Conservation (phyloP, 2,113 vertebrate genomes). For the Tachycineta bicolor region DNA sequence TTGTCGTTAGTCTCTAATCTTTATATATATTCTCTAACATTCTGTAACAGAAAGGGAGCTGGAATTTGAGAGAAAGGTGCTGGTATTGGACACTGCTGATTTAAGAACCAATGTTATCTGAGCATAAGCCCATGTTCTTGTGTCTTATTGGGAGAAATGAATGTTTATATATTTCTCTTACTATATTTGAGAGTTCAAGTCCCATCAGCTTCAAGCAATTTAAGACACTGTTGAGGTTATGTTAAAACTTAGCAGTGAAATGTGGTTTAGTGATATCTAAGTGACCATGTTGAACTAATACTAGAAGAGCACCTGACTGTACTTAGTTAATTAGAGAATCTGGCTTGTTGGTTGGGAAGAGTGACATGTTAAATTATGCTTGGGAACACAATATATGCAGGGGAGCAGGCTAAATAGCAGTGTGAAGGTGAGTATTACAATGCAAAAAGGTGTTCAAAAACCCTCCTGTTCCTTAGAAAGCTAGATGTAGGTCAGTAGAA, state of each 20-base stretch:
- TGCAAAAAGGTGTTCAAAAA: neutral
- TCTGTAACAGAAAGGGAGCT: neutral
- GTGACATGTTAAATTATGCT: neutral
- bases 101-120: neutral
- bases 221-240: neutral
- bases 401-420: neutral
- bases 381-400: neutral
- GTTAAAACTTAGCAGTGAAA: neutral
- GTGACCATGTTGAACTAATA: neutral
- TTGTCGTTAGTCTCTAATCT: neutral
- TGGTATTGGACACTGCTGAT: neutral
- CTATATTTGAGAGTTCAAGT: neutral
- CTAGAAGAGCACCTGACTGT: neutral
- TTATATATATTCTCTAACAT: neutral
- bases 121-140: neutral
- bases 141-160: neutral
- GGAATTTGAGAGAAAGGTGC: neutral
- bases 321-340: neutral
- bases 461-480: neutral
- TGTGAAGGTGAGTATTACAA: neutral
- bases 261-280: neutral
- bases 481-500: neutral
- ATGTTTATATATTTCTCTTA: neutral
- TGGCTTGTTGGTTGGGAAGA: neutral
- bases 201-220: neutral